Evolutionary conservation across 2,113 vertebrate genomes (phyloP).

Genomic region (Petaurus breviceps): DNA sequence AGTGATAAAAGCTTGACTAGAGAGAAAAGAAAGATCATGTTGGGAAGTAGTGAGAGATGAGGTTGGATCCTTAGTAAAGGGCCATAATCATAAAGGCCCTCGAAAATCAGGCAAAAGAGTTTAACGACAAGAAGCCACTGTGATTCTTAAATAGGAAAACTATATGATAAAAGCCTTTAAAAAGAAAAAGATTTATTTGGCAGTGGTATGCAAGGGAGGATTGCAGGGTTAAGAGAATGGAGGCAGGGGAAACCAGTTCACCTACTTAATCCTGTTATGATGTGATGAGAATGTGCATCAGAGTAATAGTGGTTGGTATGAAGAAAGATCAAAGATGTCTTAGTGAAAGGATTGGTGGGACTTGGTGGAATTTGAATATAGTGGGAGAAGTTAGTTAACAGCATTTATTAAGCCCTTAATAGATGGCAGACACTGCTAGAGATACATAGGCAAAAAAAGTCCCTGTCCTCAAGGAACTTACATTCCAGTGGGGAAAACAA

Average conservation of each 20-base stretch:
- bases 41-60: neutral
- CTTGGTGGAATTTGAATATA: neutral
- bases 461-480: neutral
- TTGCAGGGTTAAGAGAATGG: neutral
- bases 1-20: neutral
- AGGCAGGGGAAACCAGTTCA: neutral
- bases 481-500: neutral
- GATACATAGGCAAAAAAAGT: neutral
- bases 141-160: neutral
- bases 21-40: neutral
- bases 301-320: neutral
- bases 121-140: neutral
- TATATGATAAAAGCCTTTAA: neutral
- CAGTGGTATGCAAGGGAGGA: neutral
- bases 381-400: neutral
- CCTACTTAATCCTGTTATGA: neutral
- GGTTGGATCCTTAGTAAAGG: neutral
- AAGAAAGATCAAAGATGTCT: neutral
- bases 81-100: neutral
- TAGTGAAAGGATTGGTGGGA: conserved; percentile 1
- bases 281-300: neutral
- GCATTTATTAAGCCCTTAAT: neutral
- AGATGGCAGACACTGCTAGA: neutral
- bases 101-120: neutral
- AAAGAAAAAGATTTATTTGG: neutral